A percentile compares a stretch with the other conserved stretches of the same genome.
phyloP scores from a whole-genome alignment of 2,888 invertebrate species.

The Andrena hattorfiana region DNA sequence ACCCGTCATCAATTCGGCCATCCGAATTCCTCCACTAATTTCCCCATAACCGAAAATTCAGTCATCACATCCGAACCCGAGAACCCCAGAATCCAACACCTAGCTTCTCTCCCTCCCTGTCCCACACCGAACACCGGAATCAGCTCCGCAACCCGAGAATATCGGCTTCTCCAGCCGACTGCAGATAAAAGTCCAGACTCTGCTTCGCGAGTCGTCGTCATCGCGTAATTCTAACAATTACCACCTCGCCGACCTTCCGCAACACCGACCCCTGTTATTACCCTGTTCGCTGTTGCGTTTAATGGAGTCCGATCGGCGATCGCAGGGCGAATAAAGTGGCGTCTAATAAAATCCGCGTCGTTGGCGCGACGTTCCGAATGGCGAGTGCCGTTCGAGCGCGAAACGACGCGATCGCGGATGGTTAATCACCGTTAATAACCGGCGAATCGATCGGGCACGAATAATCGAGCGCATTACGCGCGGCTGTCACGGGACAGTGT shows the following conservation, averaged over 20 bases:
- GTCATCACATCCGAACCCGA: too few species aligned
- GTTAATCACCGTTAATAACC: conserved; percentile 17
- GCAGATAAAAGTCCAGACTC: too few species aligned
- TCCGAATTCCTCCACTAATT: too few species aligned
- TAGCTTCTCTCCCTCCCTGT: too few species aligned
- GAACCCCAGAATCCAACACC: too few species aligned
- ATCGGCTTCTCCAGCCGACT: too few species aligned
- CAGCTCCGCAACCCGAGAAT: too few species aligned
- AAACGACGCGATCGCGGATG: neutral
- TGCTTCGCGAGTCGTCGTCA: neutral
- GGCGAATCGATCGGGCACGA: conserved; percentile 14
- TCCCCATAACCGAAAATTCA: too few species aligned
- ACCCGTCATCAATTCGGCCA: too few species aligned
- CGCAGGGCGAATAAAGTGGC: conserved; percentile 16
- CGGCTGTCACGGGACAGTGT: conserved; percentile 11
- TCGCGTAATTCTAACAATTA: conserved; percentile 1
- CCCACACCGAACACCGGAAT: too few species aligned
- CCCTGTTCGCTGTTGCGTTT: neutral
- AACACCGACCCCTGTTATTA: conserved; percentile 11
- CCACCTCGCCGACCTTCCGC: neutral
- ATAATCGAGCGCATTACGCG: neutral
- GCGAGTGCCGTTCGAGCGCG: conserved; percentile 2
- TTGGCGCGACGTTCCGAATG: neutral
- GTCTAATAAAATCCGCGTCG: conserved; percentile 27
- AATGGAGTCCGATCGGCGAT: conserved; percentile 18